Percentiles rank a stretch among this genome's conserved stretches.
phyloP scores from a whole-genome alignment of 2,113 vertebrate genomes.

The Recurvirostra avosetta region DNA sequence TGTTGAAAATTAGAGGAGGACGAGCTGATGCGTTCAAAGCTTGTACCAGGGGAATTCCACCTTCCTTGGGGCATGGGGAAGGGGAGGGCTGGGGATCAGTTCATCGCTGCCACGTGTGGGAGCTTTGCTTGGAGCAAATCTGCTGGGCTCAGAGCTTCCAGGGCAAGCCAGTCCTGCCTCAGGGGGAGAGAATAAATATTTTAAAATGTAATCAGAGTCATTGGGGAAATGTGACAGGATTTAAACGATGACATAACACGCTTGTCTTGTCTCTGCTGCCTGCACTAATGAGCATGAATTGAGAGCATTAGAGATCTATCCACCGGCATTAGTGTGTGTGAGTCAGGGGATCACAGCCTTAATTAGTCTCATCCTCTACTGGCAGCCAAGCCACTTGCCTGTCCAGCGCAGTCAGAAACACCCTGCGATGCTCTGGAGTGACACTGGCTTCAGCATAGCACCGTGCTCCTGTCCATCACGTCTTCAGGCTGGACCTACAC shows the following conservation, averaged over 20 bases:
- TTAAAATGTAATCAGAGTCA: conserved; percentile 36
- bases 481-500: not conserved
- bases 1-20: not conserved
- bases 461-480: accelerated
- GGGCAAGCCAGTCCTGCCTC: not conserved
- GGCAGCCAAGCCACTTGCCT: not conserved
- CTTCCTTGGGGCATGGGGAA: not conserved
- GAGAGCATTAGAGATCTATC: conserved; percentile 37
- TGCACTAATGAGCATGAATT: conserved; percentile 29
- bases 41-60: no score
- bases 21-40: not conserved
- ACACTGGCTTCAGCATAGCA: not conserved
- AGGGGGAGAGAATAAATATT: conserved; percentile 43
- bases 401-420: not conserved
- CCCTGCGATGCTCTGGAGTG: accelerated
- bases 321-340: not conserved
- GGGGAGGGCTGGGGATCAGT: not conserved
- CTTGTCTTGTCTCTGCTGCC: conserved; percentile 10
- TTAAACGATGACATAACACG: conserved; percentile 26
- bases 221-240: conserved; percentile 15
- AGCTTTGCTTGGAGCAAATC: not conserved
- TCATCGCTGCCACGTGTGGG: accelerated
- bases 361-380: not conserved
- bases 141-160: not conserved
- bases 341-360: not conserved